Percentiles rank a stretch among this genome's conserved stretches.
These are phyloP conservation scores for Hymenochirus boettgeri DNA, from an alignment of 2,113 vertebrate species.

Conservation along the genomic window DNA sequence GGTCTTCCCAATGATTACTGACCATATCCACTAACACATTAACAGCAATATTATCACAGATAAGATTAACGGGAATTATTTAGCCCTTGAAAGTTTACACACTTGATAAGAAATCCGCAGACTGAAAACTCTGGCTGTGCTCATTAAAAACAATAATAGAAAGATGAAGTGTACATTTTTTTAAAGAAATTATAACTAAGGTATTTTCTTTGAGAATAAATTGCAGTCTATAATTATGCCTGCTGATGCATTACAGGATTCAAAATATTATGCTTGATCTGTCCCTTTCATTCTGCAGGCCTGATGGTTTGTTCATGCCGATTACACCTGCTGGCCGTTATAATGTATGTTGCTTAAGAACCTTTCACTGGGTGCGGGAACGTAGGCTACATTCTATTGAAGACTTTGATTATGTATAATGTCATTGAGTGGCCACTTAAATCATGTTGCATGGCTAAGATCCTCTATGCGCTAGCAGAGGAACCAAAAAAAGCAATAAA, in stretches of 20 bases:
- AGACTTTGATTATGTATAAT: constrained; percentile 14
- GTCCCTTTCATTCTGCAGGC: neutral
- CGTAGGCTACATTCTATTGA: neutral
- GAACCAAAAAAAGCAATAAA: constrained; percentile 11
- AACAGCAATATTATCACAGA: neutral
- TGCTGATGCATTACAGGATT: neutral
- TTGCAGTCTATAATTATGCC: neutral
- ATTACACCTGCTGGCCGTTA: neutral
- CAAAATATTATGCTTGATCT: neutral
- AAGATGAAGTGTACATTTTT: neutral
- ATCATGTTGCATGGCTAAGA: constrained; percentile 4
- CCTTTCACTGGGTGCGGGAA: neutral
- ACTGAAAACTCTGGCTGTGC: neutral
- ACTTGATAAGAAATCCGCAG: neutral
- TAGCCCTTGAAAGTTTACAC: neutral
- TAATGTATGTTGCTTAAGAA: neutral
- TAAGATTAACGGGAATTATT: neutral
- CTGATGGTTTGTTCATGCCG: neutral
- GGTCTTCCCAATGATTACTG: no score
- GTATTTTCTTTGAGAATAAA: neutral
- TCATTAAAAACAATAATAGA: neutral
- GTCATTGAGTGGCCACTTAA: constrained; percentile 9
- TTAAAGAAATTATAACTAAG: neutral
- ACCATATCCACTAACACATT: no score
- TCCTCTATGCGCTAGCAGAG: neutral